phyloP scores from a whole-genome alignment of 2,797 vertebrate species.

The Platalea minor region DNA sequence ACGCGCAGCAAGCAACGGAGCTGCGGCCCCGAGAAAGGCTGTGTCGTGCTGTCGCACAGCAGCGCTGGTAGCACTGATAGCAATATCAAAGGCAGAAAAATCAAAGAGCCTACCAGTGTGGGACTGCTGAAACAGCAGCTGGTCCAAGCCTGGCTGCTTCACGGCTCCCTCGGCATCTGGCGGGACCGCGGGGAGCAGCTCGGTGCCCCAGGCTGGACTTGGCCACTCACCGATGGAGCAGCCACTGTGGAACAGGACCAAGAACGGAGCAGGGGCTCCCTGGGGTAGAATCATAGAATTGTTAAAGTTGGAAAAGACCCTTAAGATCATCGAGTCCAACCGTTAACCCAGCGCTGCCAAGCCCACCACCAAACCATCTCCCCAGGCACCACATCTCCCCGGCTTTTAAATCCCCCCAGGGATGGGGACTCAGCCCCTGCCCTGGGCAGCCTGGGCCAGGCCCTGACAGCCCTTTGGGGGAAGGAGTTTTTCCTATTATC shows the following conservation, averaged over 20 bases:
- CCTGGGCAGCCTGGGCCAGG: no score
- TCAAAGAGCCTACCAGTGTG: neutral
- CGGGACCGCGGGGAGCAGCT: neutral
- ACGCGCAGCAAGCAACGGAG: neutral
- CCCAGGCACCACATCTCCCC: no score
- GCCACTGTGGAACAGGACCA: accelerated
- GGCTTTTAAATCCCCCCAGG: no score
- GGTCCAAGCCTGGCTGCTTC: neutral
- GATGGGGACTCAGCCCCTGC: no score
- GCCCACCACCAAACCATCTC: no score
- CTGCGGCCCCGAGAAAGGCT: neutral
- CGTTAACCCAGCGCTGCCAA: no score
- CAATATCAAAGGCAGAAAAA: neutral
- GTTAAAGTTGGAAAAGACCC: no score
- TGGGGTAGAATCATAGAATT: neutral
- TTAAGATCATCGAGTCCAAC: no score
- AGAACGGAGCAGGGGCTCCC: neutral
- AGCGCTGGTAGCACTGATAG: neutral
- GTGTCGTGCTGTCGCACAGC: neutral
- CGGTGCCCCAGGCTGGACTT: neutral
- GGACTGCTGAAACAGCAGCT: neutral
- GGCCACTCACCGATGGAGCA: neutral
- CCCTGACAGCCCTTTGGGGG: no score
- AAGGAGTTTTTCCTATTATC: no score
- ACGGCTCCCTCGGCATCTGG: accelerated